Percentiles rank a stretch among this genome's conserved stretches.
Evolutionary conservation across 2,113 vertebrate genomes (phyloP).

Genomic region (Gymnorhina tibicen): DNA sequence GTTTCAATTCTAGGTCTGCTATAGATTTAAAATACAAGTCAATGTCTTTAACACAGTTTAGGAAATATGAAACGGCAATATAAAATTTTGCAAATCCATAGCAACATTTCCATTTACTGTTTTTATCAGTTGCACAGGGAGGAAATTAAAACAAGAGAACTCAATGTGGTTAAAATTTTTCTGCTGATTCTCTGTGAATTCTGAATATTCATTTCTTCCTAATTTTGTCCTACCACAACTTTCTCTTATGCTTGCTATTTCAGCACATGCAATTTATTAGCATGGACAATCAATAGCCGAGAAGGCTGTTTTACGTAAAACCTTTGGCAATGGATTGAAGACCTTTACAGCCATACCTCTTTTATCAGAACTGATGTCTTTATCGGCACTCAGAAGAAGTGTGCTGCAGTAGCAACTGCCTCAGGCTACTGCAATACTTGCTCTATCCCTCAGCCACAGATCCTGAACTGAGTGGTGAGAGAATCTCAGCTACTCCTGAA

Average conservation of each 20-base stretch:
- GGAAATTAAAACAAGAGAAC: neutral
- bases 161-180: neutral
- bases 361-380: neutral
- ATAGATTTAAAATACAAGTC: neutral
- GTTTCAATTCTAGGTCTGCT: neutral
- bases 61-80: neutral
- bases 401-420: neutral
- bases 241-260: neutral
- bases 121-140: neutral
- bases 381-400: neutral
- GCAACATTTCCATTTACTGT: neutral
- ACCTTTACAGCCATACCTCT: neutral
- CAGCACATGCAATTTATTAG: neutral
- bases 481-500: neutral
- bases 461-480: neutral
- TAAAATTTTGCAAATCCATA: neutral
- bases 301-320: neutral
- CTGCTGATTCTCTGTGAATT: neutral
- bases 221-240: neutral
- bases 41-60: neutral
- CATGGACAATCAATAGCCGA: neutral
- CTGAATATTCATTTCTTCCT: neutral
- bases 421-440: neutral
- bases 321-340: neutral
- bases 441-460: neutral